Conservation (phyloP, 2,113 vertebrate genomes). For the Gallinago paraguaiae region DNA sequence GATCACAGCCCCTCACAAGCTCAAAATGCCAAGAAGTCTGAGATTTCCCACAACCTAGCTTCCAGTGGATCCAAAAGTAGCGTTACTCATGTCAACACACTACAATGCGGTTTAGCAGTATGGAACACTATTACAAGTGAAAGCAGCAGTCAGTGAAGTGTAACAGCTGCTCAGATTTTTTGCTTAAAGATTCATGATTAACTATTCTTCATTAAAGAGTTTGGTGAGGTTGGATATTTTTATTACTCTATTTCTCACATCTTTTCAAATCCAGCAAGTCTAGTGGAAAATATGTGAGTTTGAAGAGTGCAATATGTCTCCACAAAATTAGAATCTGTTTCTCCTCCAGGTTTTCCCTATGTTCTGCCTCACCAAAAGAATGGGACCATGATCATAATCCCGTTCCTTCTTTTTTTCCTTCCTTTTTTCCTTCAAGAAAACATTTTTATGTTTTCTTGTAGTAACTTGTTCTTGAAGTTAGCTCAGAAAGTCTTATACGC, state of each 20-base stretch:
- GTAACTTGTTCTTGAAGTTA: background rate
- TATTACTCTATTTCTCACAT: conserved; percentile 44
- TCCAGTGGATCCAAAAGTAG: background rate
- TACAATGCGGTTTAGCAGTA: conserved; percentile 24
- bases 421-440: no score
- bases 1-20: conserved; percentile 28
- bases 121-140: conserved; percentile 47
- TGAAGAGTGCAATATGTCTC: background rate
- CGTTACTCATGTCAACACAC: background rate
- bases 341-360: background rate
- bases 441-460: background rate
- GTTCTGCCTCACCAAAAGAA: conserved; percentile 1
- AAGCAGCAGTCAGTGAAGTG: conserved; percentile 62
- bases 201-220: conserved; percentile 46
- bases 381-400: background rate
- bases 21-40: conserved; percentile 16
- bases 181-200: conserved; percentile 66
- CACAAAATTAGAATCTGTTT: conserved; percentile 10
- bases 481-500: background rate
- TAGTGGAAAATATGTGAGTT: conserved; percentile 49
- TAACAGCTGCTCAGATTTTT: conserved; percentile 69
- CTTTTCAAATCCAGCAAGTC: conserved; percentile 58
- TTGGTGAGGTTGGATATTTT: conserved; percentile 46
- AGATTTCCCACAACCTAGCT: conserved; percentile 14
- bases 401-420: background rate